Evolutionary conservation across 2,888 invertebrate genomes (phyloP).

Genomic region (Eupeodes luniger): DNA sequence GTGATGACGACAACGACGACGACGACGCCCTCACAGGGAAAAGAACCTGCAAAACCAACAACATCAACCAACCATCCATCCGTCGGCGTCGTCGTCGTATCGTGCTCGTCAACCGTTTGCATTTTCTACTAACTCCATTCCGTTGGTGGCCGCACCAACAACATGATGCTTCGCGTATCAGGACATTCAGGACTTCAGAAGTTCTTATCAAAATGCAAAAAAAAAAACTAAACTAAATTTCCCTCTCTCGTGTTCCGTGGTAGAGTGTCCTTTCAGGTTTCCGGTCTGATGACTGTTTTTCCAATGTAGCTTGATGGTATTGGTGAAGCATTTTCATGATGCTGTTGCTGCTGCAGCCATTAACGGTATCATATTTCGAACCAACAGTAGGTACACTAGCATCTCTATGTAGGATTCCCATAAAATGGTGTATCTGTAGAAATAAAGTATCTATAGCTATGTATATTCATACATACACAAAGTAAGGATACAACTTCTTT

Average conservation of each 20-base stretch:
- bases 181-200: constrained; percentile 29
- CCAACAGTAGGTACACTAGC: neutral
- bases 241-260: constrained; percentile 39
- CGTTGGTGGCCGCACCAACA: neutral
- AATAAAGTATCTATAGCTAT: neutral
- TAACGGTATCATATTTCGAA: constrained; percentile 65
- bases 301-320: constrained; percentile 54
- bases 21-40: constrained; percentile 74
- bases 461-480: neutral
- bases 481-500: neutral
- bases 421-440: constrained; percentile 18
- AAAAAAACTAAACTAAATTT: constrained; percentile 52
- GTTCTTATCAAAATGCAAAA: constrained; percentile 57
- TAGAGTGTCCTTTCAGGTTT: constrained; percentile 28
- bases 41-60: constrained; percentile 75
- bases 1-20: constrained; percentile 61
- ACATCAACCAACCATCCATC: constrained; percentile 75
- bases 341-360: constrained; percentile 63
- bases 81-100: constrained; percentile 44
- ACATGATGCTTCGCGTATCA: constrained; percentile 65
- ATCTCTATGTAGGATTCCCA: constrained; percentile 10
- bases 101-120: constrained; percentile 51
- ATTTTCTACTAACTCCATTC: constrained; percentile 24
- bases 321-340: constrained; percentile 45
- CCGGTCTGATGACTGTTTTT: constrained; percentile 63